A percentile compares a stretch with the other conserved stretches of the same genome.
Evolutionary conservation across 1,140 invertebrate genomes (phyloP).

Genomic region (Eulimnadia texana): DNA sequence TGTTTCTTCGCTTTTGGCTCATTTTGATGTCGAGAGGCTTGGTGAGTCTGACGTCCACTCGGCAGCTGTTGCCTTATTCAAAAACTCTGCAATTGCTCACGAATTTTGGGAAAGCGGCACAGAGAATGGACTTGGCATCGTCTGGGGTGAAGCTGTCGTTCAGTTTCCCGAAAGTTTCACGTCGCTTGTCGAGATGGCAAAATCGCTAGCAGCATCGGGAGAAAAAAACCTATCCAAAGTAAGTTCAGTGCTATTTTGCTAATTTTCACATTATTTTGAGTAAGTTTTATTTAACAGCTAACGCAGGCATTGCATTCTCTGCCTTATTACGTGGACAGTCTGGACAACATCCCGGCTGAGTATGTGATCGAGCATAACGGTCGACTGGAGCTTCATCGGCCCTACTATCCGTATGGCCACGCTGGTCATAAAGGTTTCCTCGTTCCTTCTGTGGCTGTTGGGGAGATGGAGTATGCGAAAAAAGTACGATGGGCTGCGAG

Average conservation of each 20-base stretch:
- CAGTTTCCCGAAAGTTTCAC: background rate
- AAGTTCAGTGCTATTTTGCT: background rate
- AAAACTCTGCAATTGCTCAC: background rate
- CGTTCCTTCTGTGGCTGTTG: background rate
- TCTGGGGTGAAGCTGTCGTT: background rate
- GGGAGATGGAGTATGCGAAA: background rate
- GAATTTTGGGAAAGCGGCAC: background rate
- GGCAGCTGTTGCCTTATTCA: background rate
- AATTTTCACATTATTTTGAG: background rate
- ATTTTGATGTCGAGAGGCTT: background rate
- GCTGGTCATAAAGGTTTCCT: background rate
- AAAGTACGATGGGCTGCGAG: background rate
- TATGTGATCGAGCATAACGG: background rate
- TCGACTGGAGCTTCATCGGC: background rate
- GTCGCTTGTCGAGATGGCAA: background rate
- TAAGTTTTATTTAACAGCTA: background rate
- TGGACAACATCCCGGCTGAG: background rate
- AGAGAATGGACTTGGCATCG: background rate
- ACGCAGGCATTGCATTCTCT: background rate
- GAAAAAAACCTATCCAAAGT: background rate
- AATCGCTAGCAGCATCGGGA: background rate
- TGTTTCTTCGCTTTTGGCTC: background rate
- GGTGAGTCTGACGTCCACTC: background rate
- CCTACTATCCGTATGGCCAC: background rate
- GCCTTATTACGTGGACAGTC: background rate